phyloP scores from a whole-genome alignment of 2,113 vertebrate species.

The Tychaedon coryphoeus region DNA sequence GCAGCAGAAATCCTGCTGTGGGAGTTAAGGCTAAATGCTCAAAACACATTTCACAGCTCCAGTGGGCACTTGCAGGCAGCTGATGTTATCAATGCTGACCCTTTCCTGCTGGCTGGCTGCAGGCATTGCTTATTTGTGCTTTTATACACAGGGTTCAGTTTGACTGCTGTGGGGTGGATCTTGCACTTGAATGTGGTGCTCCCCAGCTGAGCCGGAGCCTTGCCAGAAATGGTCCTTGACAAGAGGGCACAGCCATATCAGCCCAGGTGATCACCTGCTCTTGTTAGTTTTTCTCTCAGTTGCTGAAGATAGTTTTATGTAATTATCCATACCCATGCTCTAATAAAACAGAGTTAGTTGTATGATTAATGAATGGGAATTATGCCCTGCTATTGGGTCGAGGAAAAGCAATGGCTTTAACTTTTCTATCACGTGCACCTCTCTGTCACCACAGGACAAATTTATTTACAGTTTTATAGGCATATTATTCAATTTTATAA shows the following conservation, averaged over 20 bases:
- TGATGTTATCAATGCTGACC: neutral
- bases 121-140: neutral
- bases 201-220: neutral
- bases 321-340: neutral
- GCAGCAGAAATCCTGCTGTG: neutral
- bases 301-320: neutral
- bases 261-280: neutral
- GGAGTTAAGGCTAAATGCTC: neutral
- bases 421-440: neutral
- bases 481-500: neutral
- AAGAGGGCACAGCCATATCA: neutral
- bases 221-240: neutral
- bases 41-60: neutral
- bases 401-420: neutral
- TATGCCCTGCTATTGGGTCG: accelerated
- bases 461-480: neutral
- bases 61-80: neutral
- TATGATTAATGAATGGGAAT: neutral
- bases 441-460: neutral
- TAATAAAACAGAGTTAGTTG: neutral
- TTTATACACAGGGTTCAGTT: neutral
- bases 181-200: neutral
- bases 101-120: neutral
- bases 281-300: accelerated
- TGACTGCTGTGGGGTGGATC: neutral